Conservation (phyloP, 2,888 invertebrate genomes). For the Monochamus alternatus region DNA sequence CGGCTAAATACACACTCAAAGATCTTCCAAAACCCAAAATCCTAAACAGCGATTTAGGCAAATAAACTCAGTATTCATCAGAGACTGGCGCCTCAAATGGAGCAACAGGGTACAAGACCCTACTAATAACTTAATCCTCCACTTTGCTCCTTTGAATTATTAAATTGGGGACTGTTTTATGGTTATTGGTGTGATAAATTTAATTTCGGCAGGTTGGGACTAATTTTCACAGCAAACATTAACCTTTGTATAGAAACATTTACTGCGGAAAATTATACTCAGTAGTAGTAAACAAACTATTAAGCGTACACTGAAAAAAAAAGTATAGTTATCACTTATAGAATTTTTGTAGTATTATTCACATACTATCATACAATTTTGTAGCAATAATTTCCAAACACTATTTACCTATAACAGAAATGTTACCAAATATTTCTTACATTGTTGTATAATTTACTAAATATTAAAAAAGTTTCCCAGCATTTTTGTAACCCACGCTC, state of each 20-base stretch:
- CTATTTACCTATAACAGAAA: too few relatives aligned
- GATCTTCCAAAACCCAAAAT: neutral
- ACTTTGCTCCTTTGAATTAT: neutral
- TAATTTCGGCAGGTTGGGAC: slow-evolving; percentile 6
- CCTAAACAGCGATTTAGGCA: neutral
- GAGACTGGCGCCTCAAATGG: neutral
- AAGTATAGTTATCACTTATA: neutral
- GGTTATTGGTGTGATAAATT: neutral
- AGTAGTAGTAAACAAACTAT: neutral
- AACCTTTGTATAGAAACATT: neutral
- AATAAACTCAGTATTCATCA: neutral
- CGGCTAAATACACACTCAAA: too few relatives aligned
- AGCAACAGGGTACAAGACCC: neutral
- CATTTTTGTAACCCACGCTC: too few relatives aligned
- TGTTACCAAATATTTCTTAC: too few relatives aligned
- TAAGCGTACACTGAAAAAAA: neutral
- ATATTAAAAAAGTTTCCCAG: too few relatives aligned
- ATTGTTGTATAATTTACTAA: too few relatives aligned
- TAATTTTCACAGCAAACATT: neutral
- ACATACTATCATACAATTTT: too few relatives aligned
- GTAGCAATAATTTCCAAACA: too few relatives aligned
- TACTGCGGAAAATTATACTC: neutral
- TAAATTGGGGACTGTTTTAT: neutral
- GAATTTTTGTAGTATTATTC: too few relatives aligned
- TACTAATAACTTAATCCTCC: neutral